Conservation (phyloP, 2,888 invertebrate species). For the Ptilodon capucinus region DNA sequence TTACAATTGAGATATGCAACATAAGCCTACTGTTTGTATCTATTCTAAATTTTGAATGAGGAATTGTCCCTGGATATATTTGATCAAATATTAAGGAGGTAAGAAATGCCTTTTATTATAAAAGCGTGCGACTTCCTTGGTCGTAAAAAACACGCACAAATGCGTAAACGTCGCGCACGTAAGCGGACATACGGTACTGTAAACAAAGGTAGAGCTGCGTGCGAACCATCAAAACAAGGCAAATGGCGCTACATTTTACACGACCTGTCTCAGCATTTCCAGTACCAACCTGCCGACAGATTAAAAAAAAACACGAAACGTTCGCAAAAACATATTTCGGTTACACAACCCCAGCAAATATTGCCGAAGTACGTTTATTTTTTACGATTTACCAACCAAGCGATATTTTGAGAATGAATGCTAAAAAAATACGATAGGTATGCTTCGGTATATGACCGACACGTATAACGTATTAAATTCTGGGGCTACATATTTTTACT, state of each 20-base stretch:
- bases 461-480: no score
- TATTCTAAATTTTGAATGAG: no score
- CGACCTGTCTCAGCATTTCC: slow-evolving; percentile 57
- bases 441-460: no score
- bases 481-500: no score
- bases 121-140: background rate
- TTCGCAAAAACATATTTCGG: slow-evolving; percentile 46
- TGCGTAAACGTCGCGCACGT: background rate
- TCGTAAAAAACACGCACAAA: background rate
- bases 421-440: slow-evolving; percentile 11
- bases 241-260: slow-evolving; percentile 57
- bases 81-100: no score
- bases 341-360: slow-evolving; percentile 25
- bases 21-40: no score
- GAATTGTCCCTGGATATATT: no score
- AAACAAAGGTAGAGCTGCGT: slow-evolving; percentile 35
- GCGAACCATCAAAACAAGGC: slow-evolving; percentile 44
- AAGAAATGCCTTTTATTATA: no score
- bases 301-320: slow-evolving; percentile 41
- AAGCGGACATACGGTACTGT: slow-evolving; percentile 20
- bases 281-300: slow-evolving; percentile 22
- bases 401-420: slow-evolving; percentile 13
- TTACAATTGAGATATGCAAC: no score
- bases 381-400: slow-evolving; percentile 4
- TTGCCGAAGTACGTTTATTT: slow-evolving; percentile 21